Evolutionary conservation across 2,113 vertebrate species (phyloP), one percentile per base, ranked within the genome.

Genomic region (Notothenia coriiceps): DNA sequence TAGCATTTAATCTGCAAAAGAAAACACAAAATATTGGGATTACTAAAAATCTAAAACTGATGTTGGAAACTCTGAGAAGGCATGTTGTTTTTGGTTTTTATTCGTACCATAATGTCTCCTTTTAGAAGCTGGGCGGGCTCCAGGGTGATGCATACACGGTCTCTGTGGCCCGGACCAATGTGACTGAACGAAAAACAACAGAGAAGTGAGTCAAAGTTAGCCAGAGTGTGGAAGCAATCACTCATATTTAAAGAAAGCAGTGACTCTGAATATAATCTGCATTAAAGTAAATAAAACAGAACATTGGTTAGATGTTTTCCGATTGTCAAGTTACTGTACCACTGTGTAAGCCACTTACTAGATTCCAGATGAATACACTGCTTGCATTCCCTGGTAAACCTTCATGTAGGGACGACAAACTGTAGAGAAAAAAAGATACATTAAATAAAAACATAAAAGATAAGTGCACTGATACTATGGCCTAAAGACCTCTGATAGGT

Each of bases 91-190:
- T 11, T 2, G 6, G 50, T 59, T 57, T 6, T 18, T 57, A 25
- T 22, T 67, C 79, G 93, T 94, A 99, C 98, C 98, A 98, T 97
- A 87, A 98, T 93, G 84, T 99, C 98, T 73, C 98, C 98, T 86
- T 99, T 99, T 65, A 99, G 93, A 49, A 98, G 96, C 91, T 98
- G 97, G 8, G 97, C 97, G 5, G 98, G 98, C 74, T 98, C 96
- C 25, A 99, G 86, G 46, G 88, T 94, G 56, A 99, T 96, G 88
- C 92, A 96, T 78, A 98, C 88, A 66, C 93, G 92, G 90, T 93
- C 95, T 76, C 95, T 94, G 89, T 96, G 96, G 74, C 96, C 95
- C 46, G 95, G 86, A 57, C 95, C 94, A 13, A 98, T 63, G 1
- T 95, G 96, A 93, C 97, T 98, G 74, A 40, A 47, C 64, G 11